Conservation (phyloP, 2,113 vertebrate species). For the Ifrita kowaldi region DNA sequence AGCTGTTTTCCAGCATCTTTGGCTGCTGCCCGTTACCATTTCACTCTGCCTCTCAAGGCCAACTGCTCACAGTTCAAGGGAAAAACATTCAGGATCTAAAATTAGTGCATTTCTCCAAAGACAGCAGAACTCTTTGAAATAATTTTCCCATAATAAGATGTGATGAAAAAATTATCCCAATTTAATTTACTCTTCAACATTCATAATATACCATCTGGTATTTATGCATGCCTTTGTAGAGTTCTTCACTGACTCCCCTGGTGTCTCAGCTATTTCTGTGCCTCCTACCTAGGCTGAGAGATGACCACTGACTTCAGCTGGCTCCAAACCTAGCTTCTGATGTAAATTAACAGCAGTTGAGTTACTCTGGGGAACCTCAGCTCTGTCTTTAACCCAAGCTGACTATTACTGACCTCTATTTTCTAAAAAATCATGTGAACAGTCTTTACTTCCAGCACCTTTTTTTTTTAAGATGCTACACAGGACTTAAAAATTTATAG, state of each 20-base stretch:
- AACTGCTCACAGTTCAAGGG: not conserved
- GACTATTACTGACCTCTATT: not conserved
- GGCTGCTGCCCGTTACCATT: not conserved
- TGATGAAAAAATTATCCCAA: not conserved
- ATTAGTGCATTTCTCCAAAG: constrained; percentile 7
- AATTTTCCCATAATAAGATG: not conserved
- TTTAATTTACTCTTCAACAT: not conserved
- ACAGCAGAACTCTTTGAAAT: not conserved
- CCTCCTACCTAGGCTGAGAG: not conserved
- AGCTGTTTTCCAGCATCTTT: constrained; percentile 16
- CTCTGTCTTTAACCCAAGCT: not conserved
- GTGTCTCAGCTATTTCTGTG: not conserved
- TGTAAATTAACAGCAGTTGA: not conserved
- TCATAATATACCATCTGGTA: not conserved
- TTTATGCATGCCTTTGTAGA: not conserved
- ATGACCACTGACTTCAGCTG: not conserved
- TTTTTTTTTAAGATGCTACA: not conserved
- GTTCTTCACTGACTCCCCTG: not conserved
- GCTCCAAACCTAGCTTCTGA: not conserved
- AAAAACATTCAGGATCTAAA: constrained; percentile 17
- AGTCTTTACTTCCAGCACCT: not conserved
- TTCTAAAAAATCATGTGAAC: not conserved
- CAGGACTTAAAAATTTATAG: not conserved
- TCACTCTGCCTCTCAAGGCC: constrained; percentile 28
- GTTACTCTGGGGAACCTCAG: not conserved